Percentiles rank a stretch among this genome's conserved stretches.
phyloP scores from a whole-genome alignment of 2,888 invertebrate species.

The Dryocosmus kuriphilus region DNA sequence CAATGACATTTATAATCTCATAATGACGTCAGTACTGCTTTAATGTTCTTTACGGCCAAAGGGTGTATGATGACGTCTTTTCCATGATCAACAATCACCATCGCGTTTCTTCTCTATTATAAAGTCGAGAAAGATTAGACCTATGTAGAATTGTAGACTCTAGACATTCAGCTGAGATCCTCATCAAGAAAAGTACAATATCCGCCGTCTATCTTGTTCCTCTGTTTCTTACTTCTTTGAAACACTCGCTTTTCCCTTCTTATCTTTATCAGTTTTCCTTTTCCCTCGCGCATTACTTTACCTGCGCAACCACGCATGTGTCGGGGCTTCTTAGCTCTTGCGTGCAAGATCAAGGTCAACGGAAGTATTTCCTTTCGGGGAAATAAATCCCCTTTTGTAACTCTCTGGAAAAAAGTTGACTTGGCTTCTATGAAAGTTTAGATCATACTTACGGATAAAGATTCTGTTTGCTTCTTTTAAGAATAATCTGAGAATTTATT shows the following conservation, averaged over 20 bases:
- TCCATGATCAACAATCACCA: neutral
- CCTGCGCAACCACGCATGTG: slow-evolving; percentile 35
- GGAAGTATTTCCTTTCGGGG: slow-evolving; percentile 40
- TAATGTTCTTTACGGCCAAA: slow-evolving; percentile 21
- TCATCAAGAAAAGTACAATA: neutral
- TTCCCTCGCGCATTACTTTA: slow-evolving; percentile 18
- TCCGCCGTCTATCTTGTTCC: neutral
- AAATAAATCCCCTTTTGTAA: slow-evolving; percentile 34
- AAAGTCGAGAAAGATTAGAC: too few relatives aligned
- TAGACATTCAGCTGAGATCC: neutral
- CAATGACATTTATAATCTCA: slow-evolving; percentile 24
- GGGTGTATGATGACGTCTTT: slow-evolving; percentile 10
- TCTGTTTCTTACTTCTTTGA: neutral
- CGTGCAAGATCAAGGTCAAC: slow-evolving; percentile 36
- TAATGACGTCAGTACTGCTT: slow-evolving; percentile 29
- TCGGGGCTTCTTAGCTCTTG: slow-evolving; percentile 15
- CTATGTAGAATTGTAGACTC: too few relatives aligned
- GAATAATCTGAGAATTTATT: slow-evolving; percentile 4
- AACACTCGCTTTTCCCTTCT: neutral
- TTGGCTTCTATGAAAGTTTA: slow-evolving; percentile 15
- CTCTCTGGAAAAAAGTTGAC: neutral
- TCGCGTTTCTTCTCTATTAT: neutral
- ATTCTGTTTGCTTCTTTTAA: neutral
- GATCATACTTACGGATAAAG: slow-evolving; percentile 8
- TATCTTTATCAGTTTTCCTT: slow-evolving; percentile 30